Evolutionary conservation across 92 coral and sea anemone species (phyloP).

Genomic region (Pocillopora meandrina): DNA sequence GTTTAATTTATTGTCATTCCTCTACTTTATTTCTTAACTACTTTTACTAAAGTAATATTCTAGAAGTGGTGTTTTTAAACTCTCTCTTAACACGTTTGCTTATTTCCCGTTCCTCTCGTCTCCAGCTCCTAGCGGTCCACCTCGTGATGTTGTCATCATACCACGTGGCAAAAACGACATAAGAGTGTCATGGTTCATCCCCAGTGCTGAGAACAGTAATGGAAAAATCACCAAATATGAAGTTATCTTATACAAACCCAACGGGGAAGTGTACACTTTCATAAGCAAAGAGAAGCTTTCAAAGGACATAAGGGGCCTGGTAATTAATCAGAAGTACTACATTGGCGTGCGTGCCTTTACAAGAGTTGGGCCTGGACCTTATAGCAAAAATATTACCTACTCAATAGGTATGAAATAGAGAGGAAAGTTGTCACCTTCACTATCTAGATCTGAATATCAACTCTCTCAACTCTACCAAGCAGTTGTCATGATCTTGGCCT

Average conservation of each 20-base stretch:
- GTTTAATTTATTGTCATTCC: background rate
- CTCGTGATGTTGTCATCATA: constrained; percentile 69
- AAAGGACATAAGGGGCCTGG: constrained; percentile 52
- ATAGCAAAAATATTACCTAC: constrained; percentile 41
- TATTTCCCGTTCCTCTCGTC: background rate
- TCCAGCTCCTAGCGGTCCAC: constrained; percentile 74
- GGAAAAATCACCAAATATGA: constrained; percentile 67
- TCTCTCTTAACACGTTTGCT: no score
- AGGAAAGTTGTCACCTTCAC: no score
- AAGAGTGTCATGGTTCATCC: constrained; percentile 68
- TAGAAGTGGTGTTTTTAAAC: no score
- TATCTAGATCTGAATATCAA: no score
- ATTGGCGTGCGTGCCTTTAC: constrained; percentile 69
- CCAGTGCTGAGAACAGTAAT: constrained; percentile 51
- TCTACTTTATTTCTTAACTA: background rate
- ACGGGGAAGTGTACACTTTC: constrained; percentile 27
- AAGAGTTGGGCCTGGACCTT: constrained; percentile 72
- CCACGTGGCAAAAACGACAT: constrained; percentile 51
- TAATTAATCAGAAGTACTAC: constrained; percentile 40
- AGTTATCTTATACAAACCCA: constrained; percentile 34
- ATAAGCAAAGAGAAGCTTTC: constrained; percentile 53
- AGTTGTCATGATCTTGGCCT: no score
- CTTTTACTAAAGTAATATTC: background rate
- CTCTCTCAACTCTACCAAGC: no score
- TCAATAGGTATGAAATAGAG: constrained; percentile 13